Conservation (phyloP, 2,888 invertebrate species). For the Yponomeuta cagnagella region DNA sequence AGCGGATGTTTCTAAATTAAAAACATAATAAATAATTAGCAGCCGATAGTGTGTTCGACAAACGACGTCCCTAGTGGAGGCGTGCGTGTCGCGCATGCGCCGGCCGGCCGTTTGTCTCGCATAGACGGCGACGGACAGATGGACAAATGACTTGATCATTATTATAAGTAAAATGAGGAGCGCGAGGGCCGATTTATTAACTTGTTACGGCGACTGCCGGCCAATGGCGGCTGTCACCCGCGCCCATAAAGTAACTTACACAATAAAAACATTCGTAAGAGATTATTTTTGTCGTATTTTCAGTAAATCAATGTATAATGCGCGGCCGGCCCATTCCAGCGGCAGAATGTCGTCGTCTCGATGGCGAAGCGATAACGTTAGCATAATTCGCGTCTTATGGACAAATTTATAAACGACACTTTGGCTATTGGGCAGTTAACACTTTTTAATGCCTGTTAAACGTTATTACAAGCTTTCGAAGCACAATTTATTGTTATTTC, state of each 20-base stretch:
- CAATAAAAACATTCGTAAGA: background rate
- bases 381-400: background rate
- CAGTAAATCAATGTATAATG: background rate
- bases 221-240: background rate
- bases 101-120: slow-evolving; percentile 7
- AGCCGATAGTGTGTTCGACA: slow-evolving; percentile 10
- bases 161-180: slow-evolving; percentile 9
- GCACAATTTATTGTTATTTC: slow-evolving; percentile 3
- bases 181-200: slow-evolving; percentile 4
- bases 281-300: slow-evolving; percentile 1
- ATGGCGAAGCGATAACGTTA: background rate
- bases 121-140: background rate
- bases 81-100: background rate
- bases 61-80: background rate
- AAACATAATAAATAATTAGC: slow-evolving; percentile 14
- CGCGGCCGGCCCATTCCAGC: background rate
- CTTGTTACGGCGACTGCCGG: slow-evolving; percentile 1
- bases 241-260: background rate
- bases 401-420: background rate
- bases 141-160: slow-evolving; percentile 13
- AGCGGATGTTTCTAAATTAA: background rate
- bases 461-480: background rate
- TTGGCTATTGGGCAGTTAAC: slow-evolving; percentile 1
- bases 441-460: slow-evolving; percentile 3
- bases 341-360: background rate